phyloP scores from a whole-genome alignment of 2,888 invertebrate species.

The Heliconius aoede region DNA sequence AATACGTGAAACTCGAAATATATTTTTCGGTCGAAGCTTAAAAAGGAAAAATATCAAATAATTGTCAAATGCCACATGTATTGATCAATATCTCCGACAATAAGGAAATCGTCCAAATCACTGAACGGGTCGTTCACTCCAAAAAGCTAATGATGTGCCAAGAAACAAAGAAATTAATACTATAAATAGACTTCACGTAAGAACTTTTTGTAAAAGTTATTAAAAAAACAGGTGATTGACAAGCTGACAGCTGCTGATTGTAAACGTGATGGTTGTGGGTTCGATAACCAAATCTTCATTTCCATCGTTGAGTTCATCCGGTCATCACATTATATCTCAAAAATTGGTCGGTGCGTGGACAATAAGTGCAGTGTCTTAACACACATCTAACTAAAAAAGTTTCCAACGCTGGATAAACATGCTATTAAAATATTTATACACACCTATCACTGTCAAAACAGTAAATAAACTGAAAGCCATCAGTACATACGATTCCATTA shows the following conservation, averaged over 20 bases:
- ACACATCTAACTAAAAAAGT: too few relatives aligned
- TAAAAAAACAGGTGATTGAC: too few relatives aligned
- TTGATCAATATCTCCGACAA: neutral
- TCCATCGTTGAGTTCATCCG: neutral
- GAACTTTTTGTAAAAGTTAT: neutral
- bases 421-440: too few relatives aligned
- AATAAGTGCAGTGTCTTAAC: too few relatives aligned
- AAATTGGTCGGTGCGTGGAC: too few relatives aligned
- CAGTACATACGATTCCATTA: neutral
- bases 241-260: neutral
- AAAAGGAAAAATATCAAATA: neutral
- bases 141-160: conserved; percentile 83
- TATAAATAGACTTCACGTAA: conserved; percentile 36
- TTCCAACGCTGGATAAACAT: too few relatives aligned
- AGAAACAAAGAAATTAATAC: conserved; percentile 66
- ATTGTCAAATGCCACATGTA: too few relatives aligned
- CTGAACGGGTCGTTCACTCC: conserved; percentile 31
- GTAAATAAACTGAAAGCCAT: neutral
- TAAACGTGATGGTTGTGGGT: neutral
- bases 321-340: neutral
- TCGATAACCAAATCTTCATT: neutral
- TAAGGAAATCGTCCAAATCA: conserved; percentile 20
- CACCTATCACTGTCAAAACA: too few relatives aligned
- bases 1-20: too few relatives aligned
- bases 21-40: neutral